Conservation (phyloP, 1,140 invertebrate species). For the Zaprionus ornatus region DNA sequence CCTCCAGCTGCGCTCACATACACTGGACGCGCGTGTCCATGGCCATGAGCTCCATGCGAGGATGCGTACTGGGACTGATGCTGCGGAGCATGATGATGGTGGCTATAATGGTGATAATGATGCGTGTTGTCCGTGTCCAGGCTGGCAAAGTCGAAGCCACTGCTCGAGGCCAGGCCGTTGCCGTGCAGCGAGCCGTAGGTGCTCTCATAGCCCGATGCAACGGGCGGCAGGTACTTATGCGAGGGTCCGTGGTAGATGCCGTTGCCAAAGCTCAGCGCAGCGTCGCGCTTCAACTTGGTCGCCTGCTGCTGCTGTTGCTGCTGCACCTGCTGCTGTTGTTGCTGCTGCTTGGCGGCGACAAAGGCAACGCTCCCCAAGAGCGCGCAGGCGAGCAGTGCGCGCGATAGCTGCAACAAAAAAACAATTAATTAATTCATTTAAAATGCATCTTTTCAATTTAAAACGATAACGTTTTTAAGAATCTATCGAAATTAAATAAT, state of each 20-base stretch:
- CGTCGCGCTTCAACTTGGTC: slow-evolving; percentile 47
- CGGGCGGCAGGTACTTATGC: slow-evolving; percentile 67
- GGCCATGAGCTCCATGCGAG: slow-evolving; percentile 23
- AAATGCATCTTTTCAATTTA: background rate
- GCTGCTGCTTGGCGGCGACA: slow-evolving; percentile 16
- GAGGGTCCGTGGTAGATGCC: slow-evolving; percentile 66
- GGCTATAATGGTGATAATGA: slow-evolving; percentile 16
- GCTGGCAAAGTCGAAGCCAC: slow-evolving; percentile 59
- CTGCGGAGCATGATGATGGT: slow-evolving; percentile 22
- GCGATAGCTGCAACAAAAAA: slow-evolving; percentile 12
- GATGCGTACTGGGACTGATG: slow-evolving; percentile 15
- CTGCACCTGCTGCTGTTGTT: slow-evolving; percentile 6
- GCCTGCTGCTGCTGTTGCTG: slow-evolving; percentile 5
- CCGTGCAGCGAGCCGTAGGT: slow-evolving; percentile 43
- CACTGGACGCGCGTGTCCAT: slow-evolving; percentile 31
- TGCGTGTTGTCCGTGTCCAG: slow-evolving; percentile 30
- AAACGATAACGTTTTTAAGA: background rate
- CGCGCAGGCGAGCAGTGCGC: slow-evolving; percentile 8
- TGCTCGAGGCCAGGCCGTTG: slow-evolving; percentile 41
- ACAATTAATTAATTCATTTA: background rate
- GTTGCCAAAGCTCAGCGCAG: slow-evolving; percentile 45
- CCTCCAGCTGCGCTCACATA: slow-evolving; percentile 21
- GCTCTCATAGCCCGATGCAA: slow-evolving; percentile 39
- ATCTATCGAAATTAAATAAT: background rate
- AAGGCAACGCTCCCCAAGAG: slow-evolving; percentile 24